A percentile compares a stretch with the other conserved stretches of the same genome.
phyloP scores from a whole-genome alignment of 2,113 vertebrate genomes.

The Coturnix japonica region DNA sequence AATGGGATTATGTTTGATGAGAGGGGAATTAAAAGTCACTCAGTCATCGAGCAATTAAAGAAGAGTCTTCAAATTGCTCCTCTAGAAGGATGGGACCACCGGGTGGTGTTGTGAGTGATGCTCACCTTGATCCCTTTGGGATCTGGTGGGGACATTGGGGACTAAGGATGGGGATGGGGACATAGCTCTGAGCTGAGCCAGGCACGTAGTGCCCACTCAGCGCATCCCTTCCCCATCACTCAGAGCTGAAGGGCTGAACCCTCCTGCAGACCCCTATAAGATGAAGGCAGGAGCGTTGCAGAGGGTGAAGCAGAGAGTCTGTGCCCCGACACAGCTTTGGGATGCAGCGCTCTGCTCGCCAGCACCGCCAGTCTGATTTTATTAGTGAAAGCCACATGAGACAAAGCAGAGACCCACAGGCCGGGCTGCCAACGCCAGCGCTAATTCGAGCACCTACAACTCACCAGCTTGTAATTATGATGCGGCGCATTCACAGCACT shows the following conservation, averaged over 20 bases:
- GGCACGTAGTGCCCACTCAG: background rate
- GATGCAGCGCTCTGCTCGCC: background rate
- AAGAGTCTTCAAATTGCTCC: background rate
- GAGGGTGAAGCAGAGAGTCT: background rate
- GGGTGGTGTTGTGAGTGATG: accelerated
- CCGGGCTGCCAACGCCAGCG: background rate
- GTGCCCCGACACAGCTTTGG: background rate
- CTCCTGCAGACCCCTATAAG: accelerated
- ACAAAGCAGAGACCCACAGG: background rate
- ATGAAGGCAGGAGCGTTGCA: accelerated
- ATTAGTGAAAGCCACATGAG: background rate
- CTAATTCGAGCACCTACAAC: background rate
- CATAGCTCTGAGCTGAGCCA: background rate
- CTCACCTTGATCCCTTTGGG: background rate
- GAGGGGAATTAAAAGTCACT: constrained; percentile 60
- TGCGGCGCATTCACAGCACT: background rate
- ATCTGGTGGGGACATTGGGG: background rate
- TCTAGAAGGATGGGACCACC: background rate
- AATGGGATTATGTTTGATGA: constrained; percentile 45
- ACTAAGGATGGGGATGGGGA: background rate
- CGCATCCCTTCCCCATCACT: background rate
- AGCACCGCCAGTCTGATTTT: background rate
- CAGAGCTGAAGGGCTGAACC: background rate
- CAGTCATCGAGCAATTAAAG: constrained; percentile 47
- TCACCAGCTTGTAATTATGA: background rate